Percentiles rank a stretch among this genome's conserved stretches.
Conservation (phyloP, 2,113 vertebrate genomes). For the Chionis minor region DNA sequence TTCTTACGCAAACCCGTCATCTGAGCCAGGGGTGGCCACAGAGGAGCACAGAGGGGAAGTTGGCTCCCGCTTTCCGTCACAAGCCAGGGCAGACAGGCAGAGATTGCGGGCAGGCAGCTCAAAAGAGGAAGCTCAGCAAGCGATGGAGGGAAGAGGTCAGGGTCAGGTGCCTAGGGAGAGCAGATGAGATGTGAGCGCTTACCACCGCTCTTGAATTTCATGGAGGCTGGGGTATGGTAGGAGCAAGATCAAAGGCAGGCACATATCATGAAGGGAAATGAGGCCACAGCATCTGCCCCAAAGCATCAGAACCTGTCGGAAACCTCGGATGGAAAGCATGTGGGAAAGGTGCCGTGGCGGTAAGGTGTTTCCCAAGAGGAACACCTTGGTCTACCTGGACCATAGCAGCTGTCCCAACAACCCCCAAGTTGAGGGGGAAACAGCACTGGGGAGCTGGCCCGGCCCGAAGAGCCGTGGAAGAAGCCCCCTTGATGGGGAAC, state of each 20-base stretch:
- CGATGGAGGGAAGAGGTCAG: not conserved
- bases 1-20: not conserved
- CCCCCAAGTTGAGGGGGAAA: rapidly evolving
- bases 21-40: not conserved
- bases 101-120: rapidly evolving
- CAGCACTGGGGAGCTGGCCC: not conserved
- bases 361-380: not conserved
- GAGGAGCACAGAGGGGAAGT: not conserved
- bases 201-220: not conserved
- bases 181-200: not conserved
- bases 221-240: rapidly evolving
- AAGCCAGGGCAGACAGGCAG: not conserved
- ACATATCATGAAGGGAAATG: not conserved
- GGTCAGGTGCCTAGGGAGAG: not conserved
- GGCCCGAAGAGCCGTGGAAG: not conserved
- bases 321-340: rapidly evolving
- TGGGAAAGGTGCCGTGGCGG: not conserved
- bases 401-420: not conserved
- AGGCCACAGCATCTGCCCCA: not conserved
- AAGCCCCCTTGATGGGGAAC: not conserved
- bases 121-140: not conserved
- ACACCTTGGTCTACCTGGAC: too few relatives aligned
- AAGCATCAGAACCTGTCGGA: not conserved
- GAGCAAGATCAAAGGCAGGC: not conserved
- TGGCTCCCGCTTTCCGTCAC: rapidly evolving